Percentiles rank a stretch among this genome's conserved stretches.
Evolutionary conservation across 2,113 vertebrate species (phyloP).

Genomic region (Oophaga pumilio): DNA sequence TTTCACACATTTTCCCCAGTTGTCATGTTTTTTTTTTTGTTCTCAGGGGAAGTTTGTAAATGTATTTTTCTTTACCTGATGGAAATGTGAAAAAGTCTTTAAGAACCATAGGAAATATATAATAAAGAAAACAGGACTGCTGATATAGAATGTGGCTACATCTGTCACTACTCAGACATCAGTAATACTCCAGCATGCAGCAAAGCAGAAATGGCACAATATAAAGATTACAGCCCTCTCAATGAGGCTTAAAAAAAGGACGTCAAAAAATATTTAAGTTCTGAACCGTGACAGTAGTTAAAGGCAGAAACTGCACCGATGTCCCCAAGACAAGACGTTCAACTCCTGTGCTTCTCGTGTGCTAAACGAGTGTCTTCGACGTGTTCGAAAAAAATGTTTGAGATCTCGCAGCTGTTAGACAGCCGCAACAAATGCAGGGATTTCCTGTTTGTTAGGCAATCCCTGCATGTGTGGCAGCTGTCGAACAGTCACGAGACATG

Average conservation of each 20-base stretch:
- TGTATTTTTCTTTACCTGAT: constrained; percentile 62
- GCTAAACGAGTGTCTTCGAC: too few species aligned
- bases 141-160: not conserved
- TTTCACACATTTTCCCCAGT: constrained; percentile 58
- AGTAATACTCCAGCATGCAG: not conserved
- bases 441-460: too few species aligned
- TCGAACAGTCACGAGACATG: too few species aligned
- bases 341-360: too few species aligned
- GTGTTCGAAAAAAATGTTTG: too few species aligned
- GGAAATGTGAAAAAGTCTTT: constrained; percentile 50
- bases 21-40: constrained; percentile 55
- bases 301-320: too few species aligned
- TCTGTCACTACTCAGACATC: constrained; percentile 17
- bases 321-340: too few species aligned
- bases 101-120: constrained; percentile 42
- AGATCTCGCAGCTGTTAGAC: too few species aligned
- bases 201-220: not conserved
- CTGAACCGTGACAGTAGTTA: too few species aligned
- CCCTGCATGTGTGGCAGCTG: too few species aligned
- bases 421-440: too few species aligned
- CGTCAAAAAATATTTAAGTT: not conserved
- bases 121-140: not conserved
- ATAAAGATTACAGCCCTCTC: not conserved
- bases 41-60: constrained; percentile 54
- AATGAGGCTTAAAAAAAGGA: not conserved